Conservation (phyloP, 2,113 vertebrate genomes). For the Dolichotis patagonum region DNA sequence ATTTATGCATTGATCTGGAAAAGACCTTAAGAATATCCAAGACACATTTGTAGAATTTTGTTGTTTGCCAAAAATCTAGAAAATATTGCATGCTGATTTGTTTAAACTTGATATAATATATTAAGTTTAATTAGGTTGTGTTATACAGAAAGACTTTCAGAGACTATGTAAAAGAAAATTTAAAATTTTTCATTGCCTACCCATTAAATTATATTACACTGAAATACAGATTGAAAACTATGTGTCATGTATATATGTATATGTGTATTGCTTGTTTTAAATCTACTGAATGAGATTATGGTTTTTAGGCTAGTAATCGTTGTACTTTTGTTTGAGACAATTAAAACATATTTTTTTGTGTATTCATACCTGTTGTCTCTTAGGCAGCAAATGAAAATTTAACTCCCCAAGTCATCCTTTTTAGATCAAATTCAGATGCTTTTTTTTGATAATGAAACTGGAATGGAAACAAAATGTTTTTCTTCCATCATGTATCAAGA, state of each 20-base stretch:
- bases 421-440: neutral
- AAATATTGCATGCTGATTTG: neutral
- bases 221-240: neutral
- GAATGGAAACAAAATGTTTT: conserved; percentile 18
- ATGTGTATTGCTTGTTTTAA: neutral
- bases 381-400: neutral
- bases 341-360: neutral
- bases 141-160: neutral
- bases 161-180: neutral
- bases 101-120: neutral
- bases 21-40: neutral
- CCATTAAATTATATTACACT: neutral
- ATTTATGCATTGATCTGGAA: neutral
- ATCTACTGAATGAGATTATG: neutral
- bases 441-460: conserved; percentile 23
- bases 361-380: neutral
- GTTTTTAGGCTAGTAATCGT: neutral
- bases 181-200: neutral
- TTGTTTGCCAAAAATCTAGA: conserved; percentile 27
- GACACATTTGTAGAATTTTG: conserved; percentile 7
- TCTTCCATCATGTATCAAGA: neutral
- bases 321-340: neutral
- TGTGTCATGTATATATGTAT: neutral
- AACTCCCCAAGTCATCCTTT: neutral
- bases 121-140: neutral